Conservation (phyloP, 2,888 invertebrate genomes). For the Anthoptus insignis region DNA sequence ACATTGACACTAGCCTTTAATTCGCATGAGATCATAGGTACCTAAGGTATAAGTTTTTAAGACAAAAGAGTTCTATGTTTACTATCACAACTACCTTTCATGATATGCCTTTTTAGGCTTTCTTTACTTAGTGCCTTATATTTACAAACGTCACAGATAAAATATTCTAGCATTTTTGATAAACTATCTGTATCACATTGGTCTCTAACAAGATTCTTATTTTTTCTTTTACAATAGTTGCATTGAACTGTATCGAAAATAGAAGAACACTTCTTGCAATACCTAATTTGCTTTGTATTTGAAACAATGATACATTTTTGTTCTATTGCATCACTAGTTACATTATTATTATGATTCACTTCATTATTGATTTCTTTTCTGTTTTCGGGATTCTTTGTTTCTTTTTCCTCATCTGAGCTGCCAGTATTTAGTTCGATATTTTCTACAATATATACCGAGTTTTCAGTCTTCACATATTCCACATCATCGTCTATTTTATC, state of each 20-base stretch:
- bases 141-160: conserved; percentile 36
- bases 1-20: no score
- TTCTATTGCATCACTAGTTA: conserved; percentile 42
- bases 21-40: no score
- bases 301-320: conserved; percentile 53
- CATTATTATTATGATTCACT: conserved; percentile 29
- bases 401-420: background rate
- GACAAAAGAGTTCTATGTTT: no score
- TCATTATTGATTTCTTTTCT: conserved; percentile 6
- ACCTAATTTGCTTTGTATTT: conserved; percentile 54
- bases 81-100: conserved; percentile 1
- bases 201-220: background rate
- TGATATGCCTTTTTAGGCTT: conserved; percentile 33
- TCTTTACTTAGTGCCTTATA: conserved; percentile 31
- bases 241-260: conserved; percentile 61
- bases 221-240: conserved; percentile 54
- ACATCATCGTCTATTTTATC: background rate
- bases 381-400: background rate
- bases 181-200: conserved; percentile 1
- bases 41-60: no score
- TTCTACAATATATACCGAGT: background rate
- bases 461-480: background rate
- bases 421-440: background rate
- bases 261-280: conserved; percentile 61
- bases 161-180: background rate